phyloP scores from a whole-genome alignment of 1,140 invertebrate genomes.

The Limonius californicus region DNA sequence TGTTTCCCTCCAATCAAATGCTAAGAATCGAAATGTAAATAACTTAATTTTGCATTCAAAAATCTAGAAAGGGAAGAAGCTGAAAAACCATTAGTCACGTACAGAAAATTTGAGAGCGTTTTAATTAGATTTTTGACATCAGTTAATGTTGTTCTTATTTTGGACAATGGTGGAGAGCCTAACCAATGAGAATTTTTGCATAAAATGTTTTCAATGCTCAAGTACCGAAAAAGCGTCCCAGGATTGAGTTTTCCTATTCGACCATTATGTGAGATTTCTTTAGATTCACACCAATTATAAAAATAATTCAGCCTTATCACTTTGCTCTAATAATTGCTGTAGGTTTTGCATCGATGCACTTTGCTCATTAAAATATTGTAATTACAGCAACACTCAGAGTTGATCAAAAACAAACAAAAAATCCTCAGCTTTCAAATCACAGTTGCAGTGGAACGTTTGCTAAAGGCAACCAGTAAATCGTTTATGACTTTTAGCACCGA shows the following conservation, averaged over 20 bases:
- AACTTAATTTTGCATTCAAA: slow-evolving; percentile 7
- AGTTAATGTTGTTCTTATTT: too few species aligned
- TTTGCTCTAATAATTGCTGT: not conserved
- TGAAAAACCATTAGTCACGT: too few species aligned
- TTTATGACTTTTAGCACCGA: slow-evolving; percentile 23
- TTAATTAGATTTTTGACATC: too few species aligned
- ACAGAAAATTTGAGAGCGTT: too few species aligned
- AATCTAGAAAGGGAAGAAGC: not conserved
- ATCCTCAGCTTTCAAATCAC: slow-evolving; percentile 26
- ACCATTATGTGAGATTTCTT: too few species aligned
- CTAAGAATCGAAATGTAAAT: slow-evolving; percentile 1
- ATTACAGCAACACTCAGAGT: slow-evolving; percentile 30
- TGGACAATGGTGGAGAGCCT: too few species aligned
- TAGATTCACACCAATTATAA: too few species aligned
- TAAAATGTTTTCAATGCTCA: too few species aligned
- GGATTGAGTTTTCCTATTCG: too few species aligned
- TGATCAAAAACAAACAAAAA: slow-evolving; percentile 28
- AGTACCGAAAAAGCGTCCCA: too few species aligned
- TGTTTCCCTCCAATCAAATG: not conserved
- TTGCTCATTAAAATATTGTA: slow-evolving; percentile 45
- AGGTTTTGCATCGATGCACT: slow-evolving; percentile 39
- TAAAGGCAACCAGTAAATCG: not conserved
- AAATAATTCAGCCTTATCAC: too few species aligned
- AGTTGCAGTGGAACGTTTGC: slow-evolving; percentile 16
- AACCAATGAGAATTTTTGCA: too few species aligned